These are phyloP conservation scores for Bradysia coprophila DNA, from an alignment of 1,140 invertebrate species.

Conservation along the genomic window DNA sequence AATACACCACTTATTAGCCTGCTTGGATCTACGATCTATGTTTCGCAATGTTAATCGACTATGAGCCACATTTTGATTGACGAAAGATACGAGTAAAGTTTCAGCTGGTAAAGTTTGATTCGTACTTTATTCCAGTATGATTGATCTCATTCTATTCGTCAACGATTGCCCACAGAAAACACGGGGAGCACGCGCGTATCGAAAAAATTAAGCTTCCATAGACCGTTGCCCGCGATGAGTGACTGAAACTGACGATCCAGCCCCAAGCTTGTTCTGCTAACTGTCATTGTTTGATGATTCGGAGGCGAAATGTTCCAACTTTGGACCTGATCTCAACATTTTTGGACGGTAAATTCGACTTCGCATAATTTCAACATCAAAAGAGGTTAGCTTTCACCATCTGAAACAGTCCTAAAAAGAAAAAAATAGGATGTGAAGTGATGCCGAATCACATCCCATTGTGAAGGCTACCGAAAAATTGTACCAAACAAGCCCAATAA, in stretches of 20 bases:
- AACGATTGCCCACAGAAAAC: too few species aligned
- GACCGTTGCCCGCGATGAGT: slow-evolving; percentile 68
- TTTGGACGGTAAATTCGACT: slow-evolving; percentile 9
- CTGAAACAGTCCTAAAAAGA: slow-evolving; percentile 25
- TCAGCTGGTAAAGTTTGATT: slow-evolving; percentile 44
- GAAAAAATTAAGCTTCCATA: slow-evolving; percentile 54
- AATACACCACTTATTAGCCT: slow-evolving; percentile 60
- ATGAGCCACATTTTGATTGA: slow-evolving; percentile 69
- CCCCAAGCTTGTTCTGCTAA: slow-evolving; percentile 66
- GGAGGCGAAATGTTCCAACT: slow-evolving; percentile 45
- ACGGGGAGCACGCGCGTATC: slow-evolving; percentile 40
- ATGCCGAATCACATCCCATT: slow-evolving; percentile 47
- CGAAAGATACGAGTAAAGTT: slow-evolving; percentile 45
- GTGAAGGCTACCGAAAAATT: slow-evolving; percentile 72
- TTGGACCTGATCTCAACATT: slow-evolving; percentile 59
- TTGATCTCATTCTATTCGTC: too few species aligned
- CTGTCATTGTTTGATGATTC: slow-evolving; percentile 70
- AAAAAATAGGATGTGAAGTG: slow-evolving; percentile 63
- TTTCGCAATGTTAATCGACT: slow-evolving; percentile 78
- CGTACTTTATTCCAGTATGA: too few species aligned
- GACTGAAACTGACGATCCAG: slow-evolving; percentile 55
- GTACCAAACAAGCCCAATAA: slow-evolving; percentile 30
- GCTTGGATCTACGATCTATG: slow-evolving; percentile 76
- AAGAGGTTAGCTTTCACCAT: slow-evolving; percentile 34
- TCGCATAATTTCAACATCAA: slow-evolving; percentile 1